phyloP scores from a whole-genome alignment of 2,888 invertebrate species.

The Patella depressa region DNA sequence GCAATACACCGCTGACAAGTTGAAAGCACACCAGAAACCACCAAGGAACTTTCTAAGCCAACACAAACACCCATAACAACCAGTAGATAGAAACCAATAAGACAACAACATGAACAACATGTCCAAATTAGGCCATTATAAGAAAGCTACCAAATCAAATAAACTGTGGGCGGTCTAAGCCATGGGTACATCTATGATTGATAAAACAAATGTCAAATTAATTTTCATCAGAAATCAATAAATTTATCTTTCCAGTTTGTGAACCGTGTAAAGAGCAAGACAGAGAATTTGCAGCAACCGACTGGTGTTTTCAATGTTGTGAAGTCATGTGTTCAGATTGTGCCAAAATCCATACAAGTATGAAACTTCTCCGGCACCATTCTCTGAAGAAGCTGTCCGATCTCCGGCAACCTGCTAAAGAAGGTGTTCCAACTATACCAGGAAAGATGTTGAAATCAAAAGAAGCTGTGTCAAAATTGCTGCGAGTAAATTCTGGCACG shows the following conservation, averaged over 20 bases:
- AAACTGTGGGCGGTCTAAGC: too few relatives aligned
- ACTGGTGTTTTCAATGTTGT: conserved; percentile 2
- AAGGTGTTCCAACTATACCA: not conserved
- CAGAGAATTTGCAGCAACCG: not conserved
- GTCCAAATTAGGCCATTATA: too few relatives aligned
- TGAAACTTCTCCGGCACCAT: not conserved
- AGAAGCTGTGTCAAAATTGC: not conserved
- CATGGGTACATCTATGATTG: too few relatives aligned
- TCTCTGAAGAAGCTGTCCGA: not conserved
- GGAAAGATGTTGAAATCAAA: not conserved
- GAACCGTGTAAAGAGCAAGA: not conserved
- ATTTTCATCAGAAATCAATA: too few relatives aligned
- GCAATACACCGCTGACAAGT: too few relatives aligned
- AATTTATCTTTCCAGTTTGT: not conserved
- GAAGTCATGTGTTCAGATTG: not conserved
- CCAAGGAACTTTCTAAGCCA: too few relatives aligned
- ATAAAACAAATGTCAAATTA: too few relatives aligned
- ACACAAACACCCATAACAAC: too few relatives aligned
- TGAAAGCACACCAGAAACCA: too few relatives aligned
- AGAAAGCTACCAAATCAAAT: too few relatives aligned
- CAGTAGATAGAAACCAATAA: too few relatives aligned
- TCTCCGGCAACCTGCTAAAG: not conserved
- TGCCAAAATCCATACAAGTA: not conserved
- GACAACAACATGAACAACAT: too few relatives aligned
- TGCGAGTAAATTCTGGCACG: not conserved